Evolutionary conservation across 2,797 vertebrate genomes (phyloP), one percentile per base, ranked within the genome.

Genomic region (Clarias laeviceps): DNA sequence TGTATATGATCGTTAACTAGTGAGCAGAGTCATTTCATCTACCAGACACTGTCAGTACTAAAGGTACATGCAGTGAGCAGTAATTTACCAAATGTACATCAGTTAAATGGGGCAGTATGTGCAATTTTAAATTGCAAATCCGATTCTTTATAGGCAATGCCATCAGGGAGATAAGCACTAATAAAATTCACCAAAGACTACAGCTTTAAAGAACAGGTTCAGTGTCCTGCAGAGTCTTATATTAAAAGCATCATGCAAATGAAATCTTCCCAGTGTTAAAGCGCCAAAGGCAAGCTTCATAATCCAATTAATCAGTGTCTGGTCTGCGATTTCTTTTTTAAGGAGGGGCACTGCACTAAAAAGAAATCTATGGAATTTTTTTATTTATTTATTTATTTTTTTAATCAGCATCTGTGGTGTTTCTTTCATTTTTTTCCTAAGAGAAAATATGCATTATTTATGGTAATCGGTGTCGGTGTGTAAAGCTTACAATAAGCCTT

Each of bases 241-340:
- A 93, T 93, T 94, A 93, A 93, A 93, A 90, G 84, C 91, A 90
- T 90, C 87, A 90, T 91, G 89, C 90, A 94, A 94, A 94, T 92
- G 82, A 92, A 91, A 91, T 94, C 85, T 91, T 91, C 90, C 86
- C 89, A 88, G 90, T 93, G 91, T 91, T 90, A 69, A 89, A 85
- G 88, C 18, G 80, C 93, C 92, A 90, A 91, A 87, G 73, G 90
- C 77, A 77, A 88, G 88, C 82, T 82, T 87, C 37, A 90, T 93
- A 93, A 94, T 94, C 93, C 89, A 93, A 94, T 94, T 94, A 94
- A 93, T 93, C 91, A 91, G 90, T 61, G 86, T 92, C 91, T 93
- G 92, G 90, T 76, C 84, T 82, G 82, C 37, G 6, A 86, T 73
- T 69, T 73, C 82, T 87, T 86, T 80, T 81, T 80, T 1, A 86